Evolutionary conservation across 2,888 invertebrate species (phyloP).

Genomic region (Ametastegia equiseti): DNA sequence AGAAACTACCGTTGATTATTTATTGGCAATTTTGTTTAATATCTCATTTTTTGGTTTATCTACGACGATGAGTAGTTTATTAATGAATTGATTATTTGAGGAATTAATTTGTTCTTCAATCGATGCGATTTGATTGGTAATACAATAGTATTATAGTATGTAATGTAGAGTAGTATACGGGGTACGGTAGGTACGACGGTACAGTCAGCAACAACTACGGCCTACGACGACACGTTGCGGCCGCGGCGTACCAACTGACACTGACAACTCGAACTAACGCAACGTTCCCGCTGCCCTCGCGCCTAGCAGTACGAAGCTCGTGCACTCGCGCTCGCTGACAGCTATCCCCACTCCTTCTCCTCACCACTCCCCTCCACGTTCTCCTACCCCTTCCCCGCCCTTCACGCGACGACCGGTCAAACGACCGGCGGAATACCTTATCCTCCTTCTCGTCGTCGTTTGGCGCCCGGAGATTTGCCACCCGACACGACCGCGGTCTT

Average conservation of each 20-base stretch:
- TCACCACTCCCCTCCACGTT: conserved; percentile 50
- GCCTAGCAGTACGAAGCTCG: conserved; percentile 50
- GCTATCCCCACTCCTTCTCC: conserved; percentile 56
- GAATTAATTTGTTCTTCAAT: no score
- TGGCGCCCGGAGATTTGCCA: conserved; percentile 27
- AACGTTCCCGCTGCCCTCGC: background rate
- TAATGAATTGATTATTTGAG: no score
- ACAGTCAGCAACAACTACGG: conserved; percentile 53
- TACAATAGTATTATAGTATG: no score
- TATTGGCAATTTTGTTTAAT: no score
- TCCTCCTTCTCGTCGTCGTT: conserved; percentile 1
- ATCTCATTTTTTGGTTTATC: no score
- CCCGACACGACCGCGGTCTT: background rate
- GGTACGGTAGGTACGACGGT: conserved; percentile 50
- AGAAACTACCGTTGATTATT: no score
- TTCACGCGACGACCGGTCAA: conserved; percentile 65
- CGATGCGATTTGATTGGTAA: background rate
- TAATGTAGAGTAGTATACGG: no score
- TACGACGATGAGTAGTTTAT: no score
- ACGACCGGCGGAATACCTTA: background rate
- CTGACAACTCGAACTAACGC: conserved; percentile 60
- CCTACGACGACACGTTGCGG: conserved; percentile 31
- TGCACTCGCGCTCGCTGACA: conserved; percentile 47
- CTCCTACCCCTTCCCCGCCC: conserved; percentile 52
- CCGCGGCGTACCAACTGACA: conserved; percentile 70